Conservation (phyloP, 2,113 vertebrate genomes). For the Halichoerus grypus region DNA sequence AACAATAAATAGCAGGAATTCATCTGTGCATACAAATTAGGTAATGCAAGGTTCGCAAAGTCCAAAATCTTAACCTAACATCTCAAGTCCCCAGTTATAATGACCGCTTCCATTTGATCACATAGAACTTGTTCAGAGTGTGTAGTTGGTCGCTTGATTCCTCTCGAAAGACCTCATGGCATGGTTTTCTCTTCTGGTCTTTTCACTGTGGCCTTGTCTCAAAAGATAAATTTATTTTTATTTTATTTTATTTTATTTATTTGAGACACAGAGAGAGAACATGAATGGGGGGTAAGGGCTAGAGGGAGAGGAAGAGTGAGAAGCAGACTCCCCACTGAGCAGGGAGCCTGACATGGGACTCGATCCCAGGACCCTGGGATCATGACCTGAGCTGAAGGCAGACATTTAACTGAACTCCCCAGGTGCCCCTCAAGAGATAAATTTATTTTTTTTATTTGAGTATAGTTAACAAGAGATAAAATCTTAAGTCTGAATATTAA, state of each 20-base stretch:
- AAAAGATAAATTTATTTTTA: not conserved
- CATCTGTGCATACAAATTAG: constrained; percentile 17
- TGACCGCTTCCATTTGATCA: not conserved
- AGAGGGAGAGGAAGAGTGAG: not conserved
- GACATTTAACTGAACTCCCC: not conserved
- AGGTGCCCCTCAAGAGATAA: not conserved
- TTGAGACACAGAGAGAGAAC: not conserved
- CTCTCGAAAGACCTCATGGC: not conserved
- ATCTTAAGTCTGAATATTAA: not conserved
- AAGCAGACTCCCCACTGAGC: not conserved
- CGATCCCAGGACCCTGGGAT: not conserved
- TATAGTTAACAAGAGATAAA: not conserved
- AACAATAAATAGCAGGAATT: constrained; percentile 18
- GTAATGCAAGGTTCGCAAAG: not conserved
- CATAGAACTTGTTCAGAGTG: not conserved
- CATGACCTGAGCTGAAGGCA: not conserved
- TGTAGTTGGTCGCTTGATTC: not conserved
- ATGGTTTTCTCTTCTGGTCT: not conserved
- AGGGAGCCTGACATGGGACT: not conserved
- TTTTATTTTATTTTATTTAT: not conserved
- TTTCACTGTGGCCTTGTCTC: not conserved
- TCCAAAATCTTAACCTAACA: constrained; percentile 32
- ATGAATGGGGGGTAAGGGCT: not conserved
- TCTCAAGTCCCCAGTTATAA: not conserved
- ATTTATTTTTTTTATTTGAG: not conserved